Base-by-base conservation (phyloP, 2,888 invertebrate species). In the Salticus scenicus region DNA sequence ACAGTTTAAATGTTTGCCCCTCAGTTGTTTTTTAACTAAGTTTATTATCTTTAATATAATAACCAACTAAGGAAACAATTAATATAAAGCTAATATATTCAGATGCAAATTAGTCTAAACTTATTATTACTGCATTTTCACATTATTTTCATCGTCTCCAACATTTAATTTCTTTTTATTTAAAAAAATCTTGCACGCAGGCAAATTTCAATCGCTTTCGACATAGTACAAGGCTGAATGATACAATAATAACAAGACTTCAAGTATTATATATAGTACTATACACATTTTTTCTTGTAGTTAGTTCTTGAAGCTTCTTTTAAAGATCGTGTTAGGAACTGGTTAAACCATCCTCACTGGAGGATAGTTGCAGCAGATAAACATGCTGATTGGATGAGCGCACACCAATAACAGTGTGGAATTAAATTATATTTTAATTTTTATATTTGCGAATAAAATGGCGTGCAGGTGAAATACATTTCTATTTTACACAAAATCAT, bases 341-440 rank as follows among this genome's bases (percentile, higher is more conserved):
- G 79, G 79, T 78, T 84, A 79, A 73, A 79, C 79, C 79, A 73
- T 57, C 85, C 41, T 67, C 79, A 75, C 28, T 85, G 85, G 85
- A 77, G 70, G 72, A 66, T 73, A 64, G 74, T 47, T 67, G 77
- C 85, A 85, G 85, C 85, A 79, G 69, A 78, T 72, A 79, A 77
- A 74, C 75, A 74, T 85, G 75, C 78, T 85, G 85, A 85, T 85
- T 85, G 85, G 85, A 79, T 85, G 85, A 85, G 78, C 85, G 42
- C 85, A 79, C 85, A 70, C 77, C 77, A 73, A 72, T 78, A 76
- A 76, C 71, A 76, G 76, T 83, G 82, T 72, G 76, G 82, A 72
- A 70, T 76, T 66, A 76, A 80, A 71, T 70, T 57, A 24, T 12
- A 2, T 24, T 57, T 57, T 17, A 24, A 24, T 57, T 57, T 57